These are phyloP conservation scores for Punctoribates punctum DNA, from an alignment of 2,888 invertebrate genomes.

Conservation along the genomic window DNA sequence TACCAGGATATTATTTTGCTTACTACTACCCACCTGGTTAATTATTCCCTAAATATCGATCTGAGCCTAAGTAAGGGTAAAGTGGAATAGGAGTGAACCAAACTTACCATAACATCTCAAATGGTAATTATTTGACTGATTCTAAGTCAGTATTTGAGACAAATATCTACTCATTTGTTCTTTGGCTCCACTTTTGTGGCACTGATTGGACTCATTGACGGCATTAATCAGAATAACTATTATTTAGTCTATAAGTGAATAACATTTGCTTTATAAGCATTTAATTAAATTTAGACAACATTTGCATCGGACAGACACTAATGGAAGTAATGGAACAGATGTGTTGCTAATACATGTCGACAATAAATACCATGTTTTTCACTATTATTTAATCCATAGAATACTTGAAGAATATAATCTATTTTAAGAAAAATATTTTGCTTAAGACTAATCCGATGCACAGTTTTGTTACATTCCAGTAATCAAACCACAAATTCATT, in stretches of 20 bases:
- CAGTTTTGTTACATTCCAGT: neutral
- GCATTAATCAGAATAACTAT: slow-evolving; percentile 27
- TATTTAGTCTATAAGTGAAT: neutral
- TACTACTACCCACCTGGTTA: too few species aligned
- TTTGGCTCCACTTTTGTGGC: neutral
- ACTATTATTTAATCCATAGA: neutral
- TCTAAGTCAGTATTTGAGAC: neutral
- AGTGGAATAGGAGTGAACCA: slow-evolving; percentile 1
- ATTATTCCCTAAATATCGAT: too few species aligned
- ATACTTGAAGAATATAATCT: neutral
- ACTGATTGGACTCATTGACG: neutral
- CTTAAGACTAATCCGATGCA: neutral
- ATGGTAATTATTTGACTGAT: slow-evolving; percentile 8
- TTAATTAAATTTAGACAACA: slow-evolving; percentile 36
- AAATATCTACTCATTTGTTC: neutral
- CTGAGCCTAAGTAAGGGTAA: neutral
- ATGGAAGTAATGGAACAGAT: slow-evolving; percentile 19
- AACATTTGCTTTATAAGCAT: slow-evolving; percentile 28
- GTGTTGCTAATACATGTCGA: slow-evolving; percentile 20
- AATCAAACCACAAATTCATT: slow-evolving; percentile 1
- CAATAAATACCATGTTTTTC: slow-evolving; percentile 10
- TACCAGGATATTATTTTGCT: too few species aligned
- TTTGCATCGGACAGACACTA: slow-evolving; percentile 31
- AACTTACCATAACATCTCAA: slow-evolving; percentile 8
- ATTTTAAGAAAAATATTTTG: neutral